Evolutionary conservation across 2,888 invertebrate species (phyloP), one percentile per base, ranked within the genome.

Genomic region (Agrotis ipsilon): DNA sequence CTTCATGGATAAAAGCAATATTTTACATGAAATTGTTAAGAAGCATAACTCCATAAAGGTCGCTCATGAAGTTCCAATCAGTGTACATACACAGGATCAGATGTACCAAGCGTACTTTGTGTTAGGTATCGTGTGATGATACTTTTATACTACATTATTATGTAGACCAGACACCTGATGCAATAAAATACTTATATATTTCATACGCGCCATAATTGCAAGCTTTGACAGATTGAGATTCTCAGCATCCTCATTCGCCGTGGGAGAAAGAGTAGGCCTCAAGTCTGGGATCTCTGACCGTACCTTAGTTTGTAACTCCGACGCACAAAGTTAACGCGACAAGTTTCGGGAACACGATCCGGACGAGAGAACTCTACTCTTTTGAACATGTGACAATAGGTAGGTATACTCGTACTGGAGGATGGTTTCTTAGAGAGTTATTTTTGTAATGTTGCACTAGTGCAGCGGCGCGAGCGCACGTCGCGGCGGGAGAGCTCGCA

Each of bases 361-460:
- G 70, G 86, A 82, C 87, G 84, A 84, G 86, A 89, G 88, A 88
- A 88, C 81, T 88, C 89, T 88, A 85, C 88, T 89, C 91, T 88
- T 88, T 89, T 86, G 88, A 88, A 86, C 87, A 89, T 86, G 86
- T 86, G 88, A 88, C 89, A 89, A 90, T 91, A 93, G 88, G 83
- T 88, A 84, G 81, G 79, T 88, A 85, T 88, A 89, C 88, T 89
- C 51, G 76, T 67, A 81, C 69, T 68, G 89, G 71, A 85, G 82
- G 87, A 90, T 91, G 85, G 86, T 89, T 93, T 92, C 82, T 90
- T 92, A 92, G 89, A 92, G 86, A 88, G 81, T 93, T 94, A 92
- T 93, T 93, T 95, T 95, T 92, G 88, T 94, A 93, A 92, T 90
- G 88, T 90, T 90, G 88, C 91, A 91, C 84, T 84, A 88, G 81